Conservation (phyloP, 2,113 vertebrate genomes). For the Equus quagga region DNA sequence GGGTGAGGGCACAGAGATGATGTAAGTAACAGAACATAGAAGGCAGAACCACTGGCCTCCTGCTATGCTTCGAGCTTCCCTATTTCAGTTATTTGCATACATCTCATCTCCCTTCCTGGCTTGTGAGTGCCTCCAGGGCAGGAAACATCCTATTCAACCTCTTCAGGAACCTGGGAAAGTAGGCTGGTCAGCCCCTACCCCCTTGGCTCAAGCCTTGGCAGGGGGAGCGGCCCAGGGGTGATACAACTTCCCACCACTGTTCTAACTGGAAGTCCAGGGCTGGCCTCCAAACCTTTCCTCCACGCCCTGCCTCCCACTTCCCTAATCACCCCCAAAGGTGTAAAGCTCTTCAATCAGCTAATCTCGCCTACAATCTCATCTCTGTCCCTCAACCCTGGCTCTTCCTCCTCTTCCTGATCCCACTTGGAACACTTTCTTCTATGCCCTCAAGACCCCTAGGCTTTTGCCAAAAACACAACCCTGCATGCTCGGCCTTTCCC, state of each 20-base stretch:
- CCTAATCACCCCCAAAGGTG: slow-evolving; percentile 50
- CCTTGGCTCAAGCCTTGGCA: background rate
- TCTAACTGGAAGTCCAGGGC: slow-evolving; percentile 56
- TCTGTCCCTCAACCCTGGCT: background rate
- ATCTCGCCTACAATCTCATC: slow-evolving; percentile 46
- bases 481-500: background rate
- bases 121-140: background rate
- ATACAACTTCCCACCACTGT: slow-evolving; percentile 1
- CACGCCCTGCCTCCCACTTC: background rate
- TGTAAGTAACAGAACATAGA: background rate
- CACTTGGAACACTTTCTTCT: slow-evolving; percentile 43
- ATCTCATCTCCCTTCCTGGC: slow-evolving; percentile 6
- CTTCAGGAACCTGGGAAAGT: background rate
- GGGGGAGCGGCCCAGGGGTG: background rate
- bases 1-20: background rate
- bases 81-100: background rate
- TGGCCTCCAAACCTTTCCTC: slow-evolving; percentile 35
- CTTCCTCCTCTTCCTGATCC: slow-evolving; percentile 53
- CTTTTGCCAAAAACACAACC: slow-evolving; percentile 48
- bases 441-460: slow-evolving; percentile 20
- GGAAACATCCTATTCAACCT: background rate
- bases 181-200: background rate
- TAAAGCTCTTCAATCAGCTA: slow-evolving; percentile 39
- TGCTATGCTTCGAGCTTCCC: background rate
- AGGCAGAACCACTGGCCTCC: background rate